Percentiles rank a stretch among this genome's conserved stretches.
Evolutionary conservation across 2,113 vertebrate genomes (phyloP).

Genomic region (Dryoscopus gambensis): DNA sequence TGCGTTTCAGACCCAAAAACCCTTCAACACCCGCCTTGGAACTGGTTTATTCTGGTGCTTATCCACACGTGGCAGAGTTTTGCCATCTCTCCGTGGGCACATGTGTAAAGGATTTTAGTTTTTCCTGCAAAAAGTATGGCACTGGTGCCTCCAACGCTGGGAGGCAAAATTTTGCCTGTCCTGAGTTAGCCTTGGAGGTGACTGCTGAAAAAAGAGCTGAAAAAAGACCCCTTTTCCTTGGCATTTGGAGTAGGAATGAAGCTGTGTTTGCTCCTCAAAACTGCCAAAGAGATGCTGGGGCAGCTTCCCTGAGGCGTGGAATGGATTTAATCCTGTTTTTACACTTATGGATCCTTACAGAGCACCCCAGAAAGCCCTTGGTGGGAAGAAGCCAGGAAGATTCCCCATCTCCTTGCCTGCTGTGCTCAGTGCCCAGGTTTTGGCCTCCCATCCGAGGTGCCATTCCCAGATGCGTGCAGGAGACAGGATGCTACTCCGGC

Average conservation of each 20-base stretch:
- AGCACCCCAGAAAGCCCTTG: background rate
- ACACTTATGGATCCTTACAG: background rate
- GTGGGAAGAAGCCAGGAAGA: background rate
- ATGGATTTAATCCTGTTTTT: background rate
- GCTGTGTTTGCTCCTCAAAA: background rate
- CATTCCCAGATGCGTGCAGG: background rate
- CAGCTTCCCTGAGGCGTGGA: background rate
- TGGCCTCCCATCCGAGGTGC: background rate
- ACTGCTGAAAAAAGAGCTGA: background rate
- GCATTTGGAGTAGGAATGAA: background rate
- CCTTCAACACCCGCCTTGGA: accelerated
- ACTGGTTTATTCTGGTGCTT: background rate
- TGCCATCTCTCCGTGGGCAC: accelerated
- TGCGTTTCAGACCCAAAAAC: background rate
- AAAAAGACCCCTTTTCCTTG: background rate
- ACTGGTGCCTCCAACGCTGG: background rate
- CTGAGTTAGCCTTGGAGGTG: background rate
- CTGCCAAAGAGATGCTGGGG: background rate
- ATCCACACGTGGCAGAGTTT: background rate
- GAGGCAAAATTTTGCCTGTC: background rate
- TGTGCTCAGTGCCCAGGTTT: accelerated
- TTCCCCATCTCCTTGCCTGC: background rate
- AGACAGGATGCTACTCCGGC: background rate
- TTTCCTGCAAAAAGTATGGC: background rate
- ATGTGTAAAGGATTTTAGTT: background rate